Conservation (phyloP, 2,113 vertebrate species). For the Cochlearius cochlearius region DNA sequence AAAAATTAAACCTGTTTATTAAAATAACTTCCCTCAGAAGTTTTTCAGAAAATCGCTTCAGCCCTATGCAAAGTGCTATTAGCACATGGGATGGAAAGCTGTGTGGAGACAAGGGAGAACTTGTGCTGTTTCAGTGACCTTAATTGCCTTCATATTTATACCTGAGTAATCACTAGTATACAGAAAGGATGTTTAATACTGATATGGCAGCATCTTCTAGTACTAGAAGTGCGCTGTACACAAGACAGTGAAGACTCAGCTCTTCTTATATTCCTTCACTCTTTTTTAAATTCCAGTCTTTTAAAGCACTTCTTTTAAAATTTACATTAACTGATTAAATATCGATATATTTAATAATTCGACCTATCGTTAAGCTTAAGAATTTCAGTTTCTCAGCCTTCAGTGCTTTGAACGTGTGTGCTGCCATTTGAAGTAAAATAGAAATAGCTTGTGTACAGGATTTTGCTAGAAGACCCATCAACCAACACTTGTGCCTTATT, state of each 20-base stretch:
- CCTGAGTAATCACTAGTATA: neutral
- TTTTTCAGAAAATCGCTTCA: neutral
- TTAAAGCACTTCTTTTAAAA: neutral
- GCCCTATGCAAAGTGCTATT: neutral
- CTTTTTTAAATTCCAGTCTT: neutral
- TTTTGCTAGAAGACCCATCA: neutral
- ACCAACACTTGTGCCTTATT: neutral
- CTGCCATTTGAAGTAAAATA: neutral
- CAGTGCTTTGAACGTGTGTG: neutral
- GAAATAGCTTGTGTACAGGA: neutral
- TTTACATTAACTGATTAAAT: neutral
- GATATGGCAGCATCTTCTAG: neutral
- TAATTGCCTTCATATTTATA: neutral
- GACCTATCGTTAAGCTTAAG: neutral
- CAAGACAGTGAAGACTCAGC: neutral
- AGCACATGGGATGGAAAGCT: neutral
- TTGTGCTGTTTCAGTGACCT: neutral
- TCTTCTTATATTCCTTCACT: neutral
- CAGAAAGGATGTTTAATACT: neutral
- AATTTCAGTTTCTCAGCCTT: neutral
- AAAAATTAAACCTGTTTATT: constrained; percentile 18
- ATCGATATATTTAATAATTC: neutral
- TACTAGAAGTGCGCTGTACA: neutral
- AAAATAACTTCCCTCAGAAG: constrained; percentile 1
- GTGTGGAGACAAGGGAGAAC: neutral